Conservation (phyloP, 1,140 invertebrate genomes). For the Drosophila miranda region DNA sequence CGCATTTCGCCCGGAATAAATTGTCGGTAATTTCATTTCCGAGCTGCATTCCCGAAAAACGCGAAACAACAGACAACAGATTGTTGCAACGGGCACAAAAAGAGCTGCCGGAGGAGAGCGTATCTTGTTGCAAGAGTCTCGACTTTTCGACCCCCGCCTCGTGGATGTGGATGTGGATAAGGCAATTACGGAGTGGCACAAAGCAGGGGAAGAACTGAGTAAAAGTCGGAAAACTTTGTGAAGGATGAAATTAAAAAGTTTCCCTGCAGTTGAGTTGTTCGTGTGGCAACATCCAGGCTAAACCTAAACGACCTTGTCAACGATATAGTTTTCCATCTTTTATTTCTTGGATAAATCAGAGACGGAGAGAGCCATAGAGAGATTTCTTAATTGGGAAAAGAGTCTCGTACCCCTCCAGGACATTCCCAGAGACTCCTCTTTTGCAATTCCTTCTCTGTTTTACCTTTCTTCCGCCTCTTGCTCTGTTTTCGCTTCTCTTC, state of each 20-base stretch:
- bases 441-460: not conserved
- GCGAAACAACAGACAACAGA: no score
- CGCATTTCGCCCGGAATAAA: slow-evolving; percentile 19
- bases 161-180: slow-evolving; percentile 19
- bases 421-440: no score
- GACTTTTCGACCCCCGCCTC: no score
- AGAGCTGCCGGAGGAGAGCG: not conserved
- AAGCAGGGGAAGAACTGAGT: slow-evolving; percentile 29
- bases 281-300: no score
- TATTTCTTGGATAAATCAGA: slow-evolving; percentile 44
- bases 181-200: slow-evolving; percentile 34
- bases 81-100: no score
- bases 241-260: slow-evolving; percentile 60
- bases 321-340: slow-evolving; percentile 40
- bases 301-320: slow-evolving; percentile 54
- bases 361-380: not conserved
- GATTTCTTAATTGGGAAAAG: no score
- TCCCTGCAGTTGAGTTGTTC: not conserved
- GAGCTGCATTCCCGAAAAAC: slow-evolving; percentile 16
- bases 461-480: not conserved
- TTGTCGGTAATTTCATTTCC: slow-evolving; percentile 10
- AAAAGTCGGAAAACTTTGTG: slow-evolving; percentile 49
- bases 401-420: no score
- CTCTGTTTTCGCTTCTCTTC: not conserved
- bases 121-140: slow-evolving; percentile 18